A percentile compares a stretch with the other conserved stretches of the same genome.
Conservation (phyloP, 2,113 vertebrate species). For the Ictalurus punctatus region DNA sequence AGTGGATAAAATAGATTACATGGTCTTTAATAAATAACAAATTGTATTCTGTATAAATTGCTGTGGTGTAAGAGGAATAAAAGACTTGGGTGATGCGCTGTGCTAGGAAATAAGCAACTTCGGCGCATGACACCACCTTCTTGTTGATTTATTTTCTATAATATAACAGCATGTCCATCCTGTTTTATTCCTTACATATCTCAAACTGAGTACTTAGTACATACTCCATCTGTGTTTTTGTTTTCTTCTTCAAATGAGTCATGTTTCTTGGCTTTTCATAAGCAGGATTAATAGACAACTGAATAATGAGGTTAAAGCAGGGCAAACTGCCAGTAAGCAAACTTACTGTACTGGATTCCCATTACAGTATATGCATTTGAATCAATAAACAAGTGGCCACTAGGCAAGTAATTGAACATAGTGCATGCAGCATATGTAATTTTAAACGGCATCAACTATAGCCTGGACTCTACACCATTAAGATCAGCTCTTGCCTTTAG, state of each 20-base stretch:
- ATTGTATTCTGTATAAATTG: background rate
- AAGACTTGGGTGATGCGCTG: background rate
- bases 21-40: background rate
- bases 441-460: background rate
- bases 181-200: background rate
- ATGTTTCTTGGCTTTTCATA: background rate
- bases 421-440: background rate
- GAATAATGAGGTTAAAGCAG: background rate
- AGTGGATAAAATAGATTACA: background rate
- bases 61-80: background rate
- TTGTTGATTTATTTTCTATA: background rate
- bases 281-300: background rate
- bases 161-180: background rate
- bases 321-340: background rate
- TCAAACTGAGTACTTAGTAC: background rate
- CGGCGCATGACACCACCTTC: background rate
- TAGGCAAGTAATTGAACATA: background rate
- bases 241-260: background rate
- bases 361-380: background rate
- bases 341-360: no score
- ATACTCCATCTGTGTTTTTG: background rate
- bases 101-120: background rate
- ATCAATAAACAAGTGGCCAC: background rate
- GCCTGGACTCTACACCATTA: background rate
- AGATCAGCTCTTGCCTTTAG: slow-evolving; percentile 1